A percentile compares a stretch with the other conserved stretches of the same genome.
These are phyloP conservation scores for Drosophila nannoptera DNA, from an alignment of 1,140 invertebrate species.

Conservation along the genomic window DNA sequence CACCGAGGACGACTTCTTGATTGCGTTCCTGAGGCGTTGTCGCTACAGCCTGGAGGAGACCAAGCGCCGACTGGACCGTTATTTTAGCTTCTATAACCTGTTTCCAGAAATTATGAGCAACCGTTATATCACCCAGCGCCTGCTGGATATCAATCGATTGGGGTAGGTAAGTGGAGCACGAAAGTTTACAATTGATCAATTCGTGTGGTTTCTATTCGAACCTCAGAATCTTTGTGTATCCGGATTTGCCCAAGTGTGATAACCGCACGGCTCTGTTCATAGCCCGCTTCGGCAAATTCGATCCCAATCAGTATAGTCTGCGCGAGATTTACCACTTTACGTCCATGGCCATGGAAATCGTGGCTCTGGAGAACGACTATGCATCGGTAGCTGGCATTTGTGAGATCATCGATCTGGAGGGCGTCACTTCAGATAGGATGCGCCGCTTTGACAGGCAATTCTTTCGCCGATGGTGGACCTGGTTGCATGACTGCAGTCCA, in stretches of 20 bases:
- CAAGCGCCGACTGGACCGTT: slow-evolving; percentile 84
- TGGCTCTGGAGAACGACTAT: slow-evolving; percentile 79
- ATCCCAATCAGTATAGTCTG: slow-evolving; percentile 79
- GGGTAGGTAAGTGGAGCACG: slow-evolving; percentile 76
- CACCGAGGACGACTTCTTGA: slow-evolving; percentile 82
- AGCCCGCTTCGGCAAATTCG: slow-evolving; percentile 79
- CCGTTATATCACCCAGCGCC: slow-evolving; percentile 67
- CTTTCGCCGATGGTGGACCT: slow-evolving; percentile 80
- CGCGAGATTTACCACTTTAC: slow-evolving; percentile 77
- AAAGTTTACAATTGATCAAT: neutral
- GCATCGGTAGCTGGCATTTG: slow-evolving; percentile 77
- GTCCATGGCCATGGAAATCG: slow-evolving; percentile 79
- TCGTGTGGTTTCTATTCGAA: neutral
- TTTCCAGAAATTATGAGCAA: slow-evolving; percentile 81
- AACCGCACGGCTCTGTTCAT: slow-evolving; percentile 80
- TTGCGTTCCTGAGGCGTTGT: slow-evolving; percentile 83
- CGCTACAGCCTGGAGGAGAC: slow-evolving; percentile 85
- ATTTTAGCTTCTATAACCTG: slow-evolving; percentile 81
- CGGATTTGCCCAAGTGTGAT: slow-evolving; percentile 74
- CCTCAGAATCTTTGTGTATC: slow-evolving; percentile 60
- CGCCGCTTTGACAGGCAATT: slow-evolving; percentile 79
- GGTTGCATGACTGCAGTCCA: slow-evolving; percentile 80
- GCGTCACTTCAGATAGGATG: slow-evolving; percentile 79
- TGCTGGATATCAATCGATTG: slow-evolving; percentile 80
- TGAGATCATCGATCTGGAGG: slow-evolving; percentile 80